Conservation (phyloP, 2,888 invertebrate genomes). For the Agonopterix alstromeriana region DNA sequence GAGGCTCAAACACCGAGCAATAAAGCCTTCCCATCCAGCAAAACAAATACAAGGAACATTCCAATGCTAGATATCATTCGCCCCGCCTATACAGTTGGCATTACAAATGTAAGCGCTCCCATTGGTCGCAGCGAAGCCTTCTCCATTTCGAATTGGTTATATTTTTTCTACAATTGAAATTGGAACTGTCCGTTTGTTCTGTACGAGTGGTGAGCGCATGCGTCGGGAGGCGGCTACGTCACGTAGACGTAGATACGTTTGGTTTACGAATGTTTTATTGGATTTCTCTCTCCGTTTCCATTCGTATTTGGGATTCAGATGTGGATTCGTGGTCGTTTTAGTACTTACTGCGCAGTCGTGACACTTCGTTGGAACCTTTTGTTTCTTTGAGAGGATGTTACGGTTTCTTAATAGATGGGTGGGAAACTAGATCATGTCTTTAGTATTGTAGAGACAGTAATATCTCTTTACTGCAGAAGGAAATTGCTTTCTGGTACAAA, state of each 20-base stretch:
- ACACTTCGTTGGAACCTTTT: neutral
- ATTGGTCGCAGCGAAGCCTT: slow-evolving; percentile 74
- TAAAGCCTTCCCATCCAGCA: slow-evolving; percentile 72
- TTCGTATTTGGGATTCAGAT: slow-evolving; percentile 62
- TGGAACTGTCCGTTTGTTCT: slow-evolving; percentile 70
- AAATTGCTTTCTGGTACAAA: too few relatives aligned
- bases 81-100: slow-evolving; percentile 75
- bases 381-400: too few relatives aligned
- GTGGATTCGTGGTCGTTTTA: slow-evolving; percentile 51
- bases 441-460: too few relatives aligned
- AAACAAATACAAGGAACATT: slow-evolving; percentile 76
- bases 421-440: too few relatives aligned
- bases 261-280: slow-evolving; percentile 71
- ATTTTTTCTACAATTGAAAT: slow-evolving; percentile 75
- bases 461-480: too few relatives aligned
- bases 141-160: slow-evolving; percentile 75
- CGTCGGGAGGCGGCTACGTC: slow-evolving; percentile 65
- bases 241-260: slow-evolving; percentile 72
- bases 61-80: slow-evolving; percentile 77
- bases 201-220: slow-evolving; percentile 60
- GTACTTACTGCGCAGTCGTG: slow-evolving; percentile 58
- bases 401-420: too few relatives aligned
- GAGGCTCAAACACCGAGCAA: slow-evolving; percentile 69
- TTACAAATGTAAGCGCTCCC: slow-evolving; percentile 70
- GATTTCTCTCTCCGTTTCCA: slow-evolving; percentile 62